Evolutionary conservation across 2,113 vertebrate genomes (phyloP).

Genomic region (Rhegmatorhina hoffmannsi): DNA sequence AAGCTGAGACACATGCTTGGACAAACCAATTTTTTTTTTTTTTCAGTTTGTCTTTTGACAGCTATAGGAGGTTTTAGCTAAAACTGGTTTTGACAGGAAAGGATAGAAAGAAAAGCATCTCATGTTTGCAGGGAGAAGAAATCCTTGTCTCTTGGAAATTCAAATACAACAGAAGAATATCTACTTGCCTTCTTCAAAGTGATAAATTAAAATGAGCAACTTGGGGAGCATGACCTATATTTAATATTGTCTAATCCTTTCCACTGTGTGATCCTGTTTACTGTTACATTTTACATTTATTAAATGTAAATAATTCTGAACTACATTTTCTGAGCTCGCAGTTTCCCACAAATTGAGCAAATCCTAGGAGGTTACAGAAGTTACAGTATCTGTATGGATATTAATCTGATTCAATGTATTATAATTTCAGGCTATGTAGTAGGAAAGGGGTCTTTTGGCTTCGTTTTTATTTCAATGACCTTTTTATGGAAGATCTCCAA

Average conservation of each 20-base stretch:
- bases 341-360: background rate
- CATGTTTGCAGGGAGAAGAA: background rate
- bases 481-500: background rate
- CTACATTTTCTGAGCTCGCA: background rate
- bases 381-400: background rate
- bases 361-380: background rate
- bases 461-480: background rate
- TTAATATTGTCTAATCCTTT: background rate
- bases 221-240: background rate
- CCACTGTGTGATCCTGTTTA: background rate
- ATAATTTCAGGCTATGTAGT: background rate
- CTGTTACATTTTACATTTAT: background rate
- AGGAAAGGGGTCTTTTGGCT: background rate
- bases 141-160: background rate
- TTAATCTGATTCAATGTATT: background rate
- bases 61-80: background rate
- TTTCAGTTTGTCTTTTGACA: background rate
- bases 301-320: background rate
- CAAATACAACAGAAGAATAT: background rate
- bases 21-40: background rate
- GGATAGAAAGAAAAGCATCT: background rate
- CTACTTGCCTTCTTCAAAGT: background rate
- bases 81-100: background rate
- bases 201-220: background rate
- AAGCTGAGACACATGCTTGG: background rate